phyloP scores from a whole-genome alignment of 2,113 vertebrate genomes.

The Fulica atra region DNA sequence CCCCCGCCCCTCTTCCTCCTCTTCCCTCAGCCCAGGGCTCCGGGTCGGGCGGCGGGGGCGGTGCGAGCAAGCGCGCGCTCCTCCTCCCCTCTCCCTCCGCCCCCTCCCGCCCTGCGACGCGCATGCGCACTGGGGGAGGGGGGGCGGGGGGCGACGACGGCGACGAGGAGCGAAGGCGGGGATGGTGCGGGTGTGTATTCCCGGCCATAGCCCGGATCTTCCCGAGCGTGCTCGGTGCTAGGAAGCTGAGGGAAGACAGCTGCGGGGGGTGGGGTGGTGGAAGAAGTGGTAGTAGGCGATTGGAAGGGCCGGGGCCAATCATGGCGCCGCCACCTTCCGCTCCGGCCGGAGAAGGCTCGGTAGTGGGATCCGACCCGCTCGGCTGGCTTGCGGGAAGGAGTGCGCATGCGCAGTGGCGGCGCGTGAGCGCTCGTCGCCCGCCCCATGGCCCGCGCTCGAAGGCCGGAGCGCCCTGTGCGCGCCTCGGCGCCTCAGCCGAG shows the following conservation, averaged over 20 bases:
- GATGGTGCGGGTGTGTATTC: too few relatives aligned
- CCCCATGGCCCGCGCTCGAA: rapidly evolving
- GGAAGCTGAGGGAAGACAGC: not conserved
- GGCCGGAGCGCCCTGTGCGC: rapidly evolving
- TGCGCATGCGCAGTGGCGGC: not conserved
- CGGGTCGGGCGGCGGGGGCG: not conserved
- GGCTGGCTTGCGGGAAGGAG: rapidly evolving
- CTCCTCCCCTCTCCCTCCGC: not conserved
- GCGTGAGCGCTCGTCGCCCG: rapidly evolving
- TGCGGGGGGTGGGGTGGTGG: too few relatives aligned
- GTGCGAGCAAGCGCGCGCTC: not conserved
- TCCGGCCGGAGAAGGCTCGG: too few relatives aligned
- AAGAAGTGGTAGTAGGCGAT: not conserved
- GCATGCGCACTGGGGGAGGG: not conserved
- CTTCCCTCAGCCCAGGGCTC: not conserved
- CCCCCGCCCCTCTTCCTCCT: not conserved
- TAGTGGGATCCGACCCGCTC: rapidly evolving
- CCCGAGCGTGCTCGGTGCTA: not conserved
- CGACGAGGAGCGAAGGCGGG: rapidly evolving
- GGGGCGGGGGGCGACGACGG: too few relatives aligned
- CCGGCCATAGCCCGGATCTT: not conserved
- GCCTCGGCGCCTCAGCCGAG: too few relatives aligned
- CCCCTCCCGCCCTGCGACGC: not conserved
- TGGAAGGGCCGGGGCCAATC: not conserved
- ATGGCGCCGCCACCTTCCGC: rapidly evolving